These are phyloP conservation scores for Tillus elongatus DNA, from an alignment of 2,888 invertebrate genomes.

Conservation along the genomic window DNA sequence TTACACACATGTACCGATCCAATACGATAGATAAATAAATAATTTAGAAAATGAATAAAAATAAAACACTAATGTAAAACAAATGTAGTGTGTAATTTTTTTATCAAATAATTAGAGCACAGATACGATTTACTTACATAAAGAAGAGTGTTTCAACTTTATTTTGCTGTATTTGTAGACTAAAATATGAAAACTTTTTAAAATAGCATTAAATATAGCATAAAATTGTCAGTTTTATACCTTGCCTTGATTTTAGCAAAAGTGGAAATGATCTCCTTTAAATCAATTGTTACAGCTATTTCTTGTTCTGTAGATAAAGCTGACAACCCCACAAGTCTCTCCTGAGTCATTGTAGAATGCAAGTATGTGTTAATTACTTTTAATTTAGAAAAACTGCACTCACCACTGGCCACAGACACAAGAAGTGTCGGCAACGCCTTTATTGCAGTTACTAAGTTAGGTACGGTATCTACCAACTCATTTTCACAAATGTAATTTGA, in stretches of 20 bases:
- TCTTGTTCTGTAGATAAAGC: slow-evolving; percentile 11
- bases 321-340: slow-evolving; percentile 13
- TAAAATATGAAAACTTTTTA: slow-evolving; percentile 1
- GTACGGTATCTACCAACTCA: slow-evolving; percentile 14
- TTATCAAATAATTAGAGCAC: too few relatives aligned
- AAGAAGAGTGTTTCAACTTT: too few relatives aligned
- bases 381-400: slow-evolving; percentile 18
- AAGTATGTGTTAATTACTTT: slow-evolving; percentile 19
- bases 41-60: not conserved
- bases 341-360: slow-evolving; percentile 19
- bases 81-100: not conserved
- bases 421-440: slow-evolving; percentile 19
- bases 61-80: not conserved
- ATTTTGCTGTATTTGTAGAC: not conserved
- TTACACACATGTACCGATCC: too few relatives aligned
- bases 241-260: slow-evolving; percentile 12
- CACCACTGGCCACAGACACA: slow-evolving; percentile 19
- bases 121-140: too few relatives aligned
- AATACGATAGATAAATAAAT: not conserved
- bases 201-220: not conserved
- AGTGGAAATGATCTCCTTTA: slow-evolving; percentile 11
- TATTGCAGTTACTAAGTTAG: slow-evolving; percentile 19
- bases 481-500: slow-evolving; percentile 15
- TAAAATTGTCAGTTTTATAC: too few relatives aligned
- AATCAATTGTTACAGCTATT: not conserved